phyloP scores from a whole-genome alignment of 1,140 invertebrate genomes.

The Drosophila persimilis region DNA sequence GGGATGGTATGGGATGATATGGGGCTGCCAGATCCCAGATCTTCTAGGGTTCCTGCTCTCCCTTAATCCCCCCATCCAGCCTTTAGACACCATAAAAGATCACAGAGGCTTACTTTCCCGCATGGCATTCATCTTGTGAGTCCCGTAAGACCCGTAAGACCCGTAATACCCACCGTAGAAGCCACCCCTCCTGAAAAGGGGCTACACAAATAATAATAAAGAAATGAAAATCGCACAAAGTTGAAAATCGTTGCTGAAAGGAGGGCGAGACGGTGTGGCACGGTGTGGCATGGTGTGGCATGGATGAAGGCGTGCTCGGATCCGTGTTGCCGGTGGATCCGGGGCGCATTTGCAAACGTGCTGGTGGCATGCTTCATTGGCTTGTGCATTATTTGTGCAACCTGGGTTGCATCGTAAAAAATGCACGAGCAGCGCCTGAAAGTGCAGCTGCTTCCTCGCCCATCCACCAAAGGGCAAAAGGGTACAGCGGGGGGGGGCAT shows the following conservation, averaged over 20 bases:
- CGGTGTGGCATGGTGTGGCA: not conserved
- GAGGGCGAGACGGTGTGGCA: not conserved
- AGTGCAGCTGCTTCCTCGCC: conserved; percentile 45
- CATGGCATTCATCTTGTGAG: too few species aligned
- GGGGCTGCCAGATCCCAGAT: too few species aligned
- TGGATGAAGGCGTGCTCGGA: conserved; percentile 5
- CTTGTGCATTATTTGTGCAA: conserved; percentile 80
- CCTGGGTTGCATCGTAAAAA: conserved; percentile 78
- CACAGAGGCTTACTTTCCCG: too few species aligned
- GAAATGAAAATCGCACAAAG: conserved; percentile 64
- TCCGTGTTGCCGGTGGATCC: not conserved
- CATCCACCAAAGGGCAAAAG: conserved; percentile 29
- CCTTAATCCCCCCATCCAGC: too few species aligned
- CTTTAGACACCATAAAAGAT: too few species aligned
- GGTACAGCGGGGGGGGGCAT: conserved; percentile 1
- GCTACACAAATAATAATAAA: conserved; percentile 43
- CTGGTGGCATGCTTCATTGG: conserved; percentile 76
- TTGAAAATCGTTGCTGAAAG: conserved; percentile 58
- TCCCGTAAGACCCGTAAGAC: too few species aligned
- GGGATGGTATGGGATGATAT: too few species aligned
- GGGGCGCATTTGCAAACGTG: conserved; percentile 52
- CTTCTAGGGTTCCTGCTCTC: too few species aligned
- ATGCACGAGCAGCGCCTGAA: conserved; percentile 57
- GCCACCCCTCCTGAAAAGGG: not conserved
- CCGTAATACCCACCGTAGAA: too few species aligned